Conservation (phyloP, 2,113 vertebrate genomes). For the Phyllostomus discolor region DNA sequence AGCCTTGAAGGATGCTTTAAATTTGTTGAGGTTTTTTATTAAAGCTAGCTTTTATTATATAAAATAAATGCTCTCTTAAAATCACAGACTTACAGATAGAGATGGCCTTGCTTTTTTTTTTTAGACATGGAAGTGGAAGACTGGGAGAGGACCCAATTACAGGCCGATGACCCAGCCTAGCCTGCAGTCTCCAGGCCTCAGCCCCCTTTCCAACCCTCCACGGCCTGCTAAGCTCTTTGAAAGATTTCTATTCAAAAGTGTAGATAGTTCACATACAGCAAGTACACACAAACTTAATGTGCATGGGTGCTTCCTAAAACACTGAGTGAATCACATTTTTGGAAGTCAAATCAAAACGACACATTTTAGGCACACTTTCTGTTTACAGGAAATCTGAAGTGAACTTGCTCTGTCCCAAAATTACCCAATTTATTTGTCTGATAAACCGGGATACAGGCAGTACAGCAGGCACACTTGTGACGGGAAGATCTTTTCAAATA, state of each 20-base stretch:
- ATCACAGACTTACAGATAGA: neutral
- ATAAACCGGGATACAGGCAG: fast-evolving
- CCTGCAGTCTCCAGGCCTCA: neutral
- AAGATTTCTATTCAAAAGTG: neutral
- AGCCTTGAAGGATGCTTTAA: neutral
- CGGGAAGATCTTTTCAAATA: neutral
- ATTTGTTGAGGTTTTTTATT: neutral
- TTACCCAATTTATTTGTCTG: neutral
- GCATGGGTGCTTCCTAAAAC: neutral
- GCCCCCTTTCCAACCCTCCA: neutral
- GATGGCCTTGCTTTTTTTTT: neutral
- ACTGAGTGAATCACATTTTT: neutral
- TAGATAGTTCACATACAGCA: neutral
- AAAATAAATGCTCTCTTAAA: neutral
- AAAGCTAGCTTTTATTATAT: neutral
- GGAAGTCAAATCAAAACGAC: neutral
- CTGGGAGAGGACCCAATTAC: neutral
- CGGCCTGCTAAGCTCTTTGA: neutral
- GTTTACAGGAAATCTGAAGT: neutral
- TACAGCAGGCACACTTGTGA: neutral
- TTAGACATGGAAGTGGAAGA: neutral
- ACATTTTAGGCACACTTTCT: neutral
- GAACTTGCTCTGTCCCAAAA: neutral
- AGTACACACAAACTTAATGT: too few relatives aligned
- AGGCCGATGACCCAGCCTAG: neutral